Conservation (phyloP, 2,797 vertebrate species). For the Galaxias olidus region DNA sequence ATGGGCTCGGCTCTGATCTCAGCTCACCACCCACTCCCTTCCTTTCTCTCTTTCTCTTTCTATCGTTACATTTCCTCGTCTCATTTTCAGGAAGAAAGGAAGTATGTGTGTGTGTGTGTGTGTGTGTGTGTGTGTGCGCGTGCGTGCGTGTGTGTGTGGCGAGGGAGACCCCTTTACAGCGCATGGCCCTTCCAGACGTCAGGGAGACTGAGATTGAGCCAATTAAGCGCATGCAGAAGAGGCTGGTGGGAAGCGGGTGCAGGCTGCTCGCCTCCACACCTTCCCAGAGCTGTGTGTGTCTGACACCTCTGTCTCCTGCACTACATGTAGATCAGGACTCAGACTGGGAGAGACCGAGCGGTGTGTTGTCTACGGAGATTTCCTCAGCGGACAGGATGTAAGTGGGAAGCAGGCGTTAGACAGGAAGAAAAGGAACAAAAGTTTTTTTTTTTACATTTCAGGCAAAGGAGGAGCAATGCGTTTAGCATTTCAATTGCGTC, state of each 20-base stretch:
- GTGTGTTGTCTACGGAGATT: slow-evolving; percentile 32
- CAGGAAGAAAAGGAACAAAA: no score
- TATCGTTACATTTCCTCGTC: no score
- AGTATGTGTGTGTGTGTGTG: not conserved
- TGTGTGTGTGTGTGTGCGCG: slow-evolving; percentile 28
- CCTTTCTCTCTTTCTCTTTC: slow-evolving; percentile 25
- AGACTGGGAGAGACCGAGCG: slow-evolving; percentile 9
- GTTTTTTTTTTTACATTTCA: no score
- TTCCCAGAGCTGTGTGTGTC: slow-evolving; percentile 26
- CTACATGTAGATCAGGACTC: slow-evolving; percentile 37
- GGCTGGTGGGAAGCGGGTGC: slow-evolving; percentile 28
- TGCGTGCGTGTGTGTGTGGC: slow-evolving; percentile 29
- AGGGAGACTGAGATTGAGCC: slow-evolving; percentile 46
- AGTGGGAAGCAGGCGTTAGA: slow-evolving; percentile 6
- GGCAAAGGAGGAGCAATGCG: no score
- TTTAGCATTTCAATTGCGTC: no score
- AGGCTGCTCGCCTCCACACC: slow-evolving; percentile 43
- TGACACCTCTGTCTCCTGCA: slow-evolving; percentile 17
- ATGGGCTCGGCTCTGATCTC: slow-evolving; percentile 13
- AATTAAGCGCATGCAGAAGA: slow-evolving; percentile 46
- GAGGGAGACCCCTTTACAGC: slow-evolving; percentile 15
- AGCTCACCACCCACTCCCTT: not conserved
- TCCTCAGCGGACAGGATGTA: slow-evolving; percentile 22
- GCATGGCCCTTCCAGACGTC: slow-evolving; percentile 35
- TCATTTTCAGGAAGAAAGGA: no score